Base-by-base conservation (phyloP, 2,888 invertebrate species). In the Agonopterix arenella region DNA sequence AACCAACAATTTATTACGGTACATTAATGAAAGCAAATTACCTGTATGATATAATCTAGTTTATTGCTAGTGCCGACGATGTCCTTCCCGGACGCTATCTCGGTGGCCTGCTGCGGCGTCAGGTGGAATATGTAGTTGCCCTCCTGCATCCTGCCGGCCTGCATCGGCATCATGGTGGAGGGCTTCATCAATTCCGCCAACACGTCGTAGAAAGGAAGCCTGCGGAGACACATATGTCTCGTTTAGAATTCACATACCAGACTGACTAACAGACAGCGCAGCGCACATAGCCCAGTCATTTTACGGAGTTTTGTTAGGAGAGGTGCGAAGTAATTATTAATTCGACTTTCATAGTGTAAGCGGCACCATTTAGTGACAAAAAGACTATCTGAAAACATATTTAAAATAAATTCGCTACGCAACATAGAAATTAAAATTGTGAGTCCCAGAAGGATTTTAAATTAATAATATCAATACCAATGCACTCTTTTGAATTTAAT, bases 131-230 rank as follows among this genome's bases (percentile, higher is more conserved):
- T 92, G 77, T 95, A 97, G 47, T 92, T 93, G 53, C 93, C 93
- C 70, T 98, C 97, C 73, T 97, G 97, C 76, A 95, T 92, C 56
- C 97, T 91, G 64, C 94, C 94, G 0, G 88, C 80, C 52, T 90
- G 90, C 66, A 91, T 91, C 44, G 90, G 90, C 82, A 95, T 92
- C 72, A 98, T 91, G 52, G 96, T 96, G 16, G 97, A 96, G 0
- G 98, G 97, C 81, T 97, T 97, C 66, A 98, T 90, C 44, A 98
- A 90, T 71, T 97, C 97, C 1, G 93, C 94, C 51, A 96, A 76
- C 55, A 96, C 92, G 79, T 98, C 98, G 79, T 96, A 98, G 84
- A 98, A 98, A 2, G 98, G 98, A 48, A 98, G 86, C 68, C 93
- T 93, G 56, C 1, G 38, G 40, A 40, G 7, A 4, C 40, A 40